These are phyloP conservation scores for Danio rerio DNA, from an alignment of 2,113 vertebrate species.

Conservation along the genomic window DNA sequence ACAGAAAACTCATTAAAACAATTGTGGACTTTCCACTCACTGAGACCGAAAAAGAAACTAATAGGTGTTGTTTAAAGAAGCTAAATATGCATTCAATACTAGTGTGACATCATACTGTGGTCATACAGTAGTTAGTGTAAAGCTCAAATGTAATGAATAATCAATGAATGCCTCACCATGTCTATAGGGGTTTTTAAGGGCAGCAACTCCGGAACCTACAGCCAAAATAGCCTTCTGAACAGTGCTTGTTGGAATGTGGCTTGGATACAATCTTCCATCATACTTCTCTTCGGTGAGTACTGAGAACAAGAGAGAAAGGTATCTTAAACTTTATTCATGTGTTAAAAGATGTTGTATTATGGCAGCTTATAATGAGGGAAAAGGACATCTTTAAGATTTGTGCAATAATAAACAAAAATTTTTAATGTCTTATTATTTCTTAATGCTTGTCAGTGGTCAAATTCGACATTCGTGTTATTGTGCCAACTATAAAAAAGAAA, in stretches of 20 bases:
- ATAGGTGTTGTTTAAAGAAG: background rate
- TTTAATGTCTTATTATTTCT: no score
- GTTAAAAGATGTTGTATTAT: no score
- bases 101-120: background rate
- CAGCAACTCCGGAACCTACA: slow-evolving; percentile 83
- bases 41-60: background rate
- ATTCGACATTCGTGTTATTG: no score
- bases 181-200: slow-evolving; percentile 89
- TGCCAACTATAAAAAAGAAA: no score
- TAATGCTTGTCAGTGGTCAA: no score
- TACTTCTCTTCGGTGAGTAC: slow-evolving; percentile 33
- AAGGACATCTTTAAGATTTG: no score
- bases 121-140: background rate
- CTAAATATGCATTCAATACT: background rate
- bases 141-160: background rate
- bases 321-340: no score
- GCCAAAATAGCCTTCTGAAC: slow-evolving; percentile 89
- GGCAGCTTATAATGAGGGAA: no score
- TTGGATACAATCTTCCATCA: slow-evolving; percentile 78
- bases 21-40: slow-evolving; percentile 14
- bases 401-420: no score
- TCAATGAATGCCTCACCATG: slow-evolving; percentile 82
- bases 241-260: slow-evolving; percentile 85
- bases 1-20: background rate
- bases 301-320: background rate